Base-by-base conservation (phyloP, 92 coral and sea anemone genomes). In the Pocillopora meandrina region DNA sequence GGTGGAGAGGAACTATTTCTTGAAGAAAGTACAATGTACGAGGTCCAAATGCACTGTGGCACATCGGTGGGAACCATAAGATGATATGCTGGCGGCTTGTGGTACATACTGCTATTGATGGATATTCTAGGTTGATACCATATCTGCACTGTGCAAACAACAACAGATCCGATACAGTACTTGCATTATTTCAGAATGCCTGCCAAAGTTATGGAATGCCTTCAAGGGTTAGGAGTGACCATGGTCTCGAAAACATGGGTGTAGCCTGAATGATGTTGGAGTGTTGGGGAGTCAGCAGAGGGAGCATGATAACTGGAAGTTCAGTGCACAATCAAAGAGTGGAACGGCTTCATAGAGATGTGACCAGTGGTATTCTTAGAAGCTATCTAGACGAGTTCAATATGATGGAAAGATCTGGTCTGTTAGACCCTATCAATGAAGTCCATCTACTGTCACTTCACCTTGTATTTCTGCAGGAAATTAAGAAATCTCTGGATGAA, bases 61-160 rank as follows among this genome's bases (percentile, higher is more conserved):
- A 89, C 73, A 89, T 87, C 19, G 88, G 83, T 64, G 91, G 91
- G 31, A 87, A 90, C 75, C 91, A 87, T 74, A 90, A 83, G 82
- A 60, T 90, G 75, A 82, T 90, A 33, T 82, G 93, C 12, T 90
- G 84, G 88, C n/a, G 89, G 79, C 66, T 87, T 16, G 88, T 87
- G 18, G 85, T 90, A 20, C 90, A 87, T 77, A 61, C 83, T 57
- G 79, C 87, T 74, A 75, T 79, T 31, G 92, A 89, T 91, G 90
- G 94, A 16, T 91, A 68, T 81, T 91, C 94, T 1, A 61, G 94
- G 16, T 70, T 91, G 52, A 74, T 88, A 79, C 82, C 81, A 60
- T 91, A 88, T 64, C 65, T 74, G 19, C 72, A 88, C 68, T 88
- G 90, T 81, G 92, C 92, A 16, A 31, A 89, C 70, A 91, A 91